Evolutionary conservation across 1,140 invertebrate species (phyloP).

Genomic region (Lasioglossum baleicum): DNA sequence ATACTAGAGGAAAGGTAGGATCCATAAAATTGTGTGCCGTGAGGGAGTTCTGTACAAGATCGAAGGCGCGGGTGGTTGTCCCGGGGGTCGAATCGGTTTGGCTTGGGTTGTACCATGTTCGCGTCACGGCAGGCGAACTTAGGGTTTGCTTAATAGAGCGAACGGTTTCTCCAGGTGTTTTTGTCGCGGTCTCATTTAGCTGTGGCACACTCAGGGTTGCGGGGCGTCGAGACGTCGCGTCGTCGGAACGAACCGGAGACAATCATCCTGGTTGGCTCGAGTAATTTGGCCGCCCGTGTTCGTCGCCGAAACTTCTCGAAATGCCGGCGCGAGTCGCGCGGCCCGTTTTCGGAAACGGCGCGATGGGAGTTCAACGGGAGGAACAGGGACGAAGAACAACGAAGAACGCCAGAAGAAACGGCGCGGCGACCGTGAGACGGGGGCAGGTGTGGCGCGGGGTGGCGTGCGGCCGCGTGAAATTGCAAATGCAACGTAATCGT

Average conservation of each 20-base stretch:
- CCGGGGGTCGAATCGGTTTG: not conserved
- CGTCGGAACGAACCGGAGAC: conserved; percentile 53
- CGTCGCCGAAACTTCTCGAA: conserved; percentile 21
- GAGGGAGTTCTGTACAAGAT: not conserved
- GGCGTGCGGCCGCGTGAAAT: conserved; percentile 73
- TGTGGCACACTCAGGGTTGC: not conserved
- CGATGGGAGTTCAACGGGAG: conserved; percentile 5
- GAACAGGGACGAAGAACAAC: conserved; percentile 11
- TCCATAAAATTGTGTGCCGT: no score
- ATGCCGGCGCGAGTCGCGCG: conserved; percentile 16
- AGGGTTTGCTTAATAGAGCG: conserved; percentile 37
- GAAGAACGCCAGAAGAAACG: not conserved
- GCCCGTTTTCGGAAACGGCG: conserved; percentile 28
- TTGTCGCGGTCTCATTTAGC: conserved; percentile 45
- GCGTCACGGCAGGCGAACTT: conserved; percentile 4
- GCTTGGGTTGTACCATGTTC: not conserved
- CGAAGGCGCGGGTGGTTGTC: not conserved
- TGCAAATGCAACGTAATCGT: conserved; percentile 78
- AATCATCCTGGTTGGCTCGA: conserved; percentile 44
- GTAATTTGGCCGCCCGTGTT: conserved; percentile 47
- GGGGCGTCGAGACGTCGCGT: conserved; percentile 10
- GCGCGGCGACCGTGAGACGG: conserved; percentile 7
- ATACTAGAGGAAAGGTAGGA: no score
- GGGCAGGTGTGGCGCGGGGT: no score
- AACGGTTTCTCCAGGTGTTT: conserved; percentile 46